Percentiles rank a stretch among this genome's conserved stretches.
These are phyloP conservation scores for Diabrotica balteata DNA, from an alignment of 2,888 invertebrate genomes.

Conservation along the genomic window DNA sequence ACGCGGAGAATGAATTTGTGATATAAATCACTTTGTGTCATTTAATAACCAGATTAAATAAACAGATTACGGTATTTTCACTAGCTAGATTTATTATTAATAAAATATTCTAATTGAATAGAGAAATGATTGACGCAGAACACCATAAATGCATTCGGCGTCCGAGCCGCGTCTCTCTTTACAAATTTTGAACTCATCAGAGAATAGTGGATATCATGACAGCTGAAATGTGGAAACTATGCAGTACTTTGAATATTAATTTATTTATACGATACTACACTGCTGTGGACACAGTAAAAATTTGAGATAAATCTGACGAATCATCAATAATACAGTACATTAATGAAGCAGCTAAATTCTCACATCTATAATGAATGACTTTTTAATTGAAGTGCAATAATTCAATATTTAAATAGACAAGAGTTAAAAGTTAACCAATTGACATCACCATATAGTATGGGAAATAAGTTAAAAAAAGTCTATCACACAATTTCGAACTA, in stretches of 20 bases:
- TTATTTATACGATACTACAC: conserved; percentile 6
- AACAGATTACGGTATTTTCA: not conserved
- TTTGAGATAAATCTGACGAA: not conserved
- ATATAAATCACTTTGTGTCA: no score
- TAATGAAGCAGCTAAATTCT: no score
- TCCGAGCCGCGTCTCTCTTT: not conserved
- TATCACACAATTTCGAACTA: no score
- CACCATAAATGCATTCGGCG: conserved; percentile 8
- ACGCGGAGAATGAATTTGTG: no score
- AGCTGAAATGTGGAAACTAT: conserved; percentile 19
- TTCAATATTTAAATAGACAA: no score
- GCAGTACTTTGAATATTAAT: conserved; percentile 14
- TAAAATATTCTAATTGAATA: conserved; percentile 1
- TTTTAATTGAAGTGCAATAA: no score
- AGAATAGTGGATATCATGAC: conserved; percentile 17
- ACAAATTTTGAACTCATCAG: conserved; percentile 20
- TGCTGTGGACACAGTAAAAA: not conserved
- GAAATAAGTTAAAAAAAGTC: no score
- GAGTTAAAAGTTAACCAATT: no score
- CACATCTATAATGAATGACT: no score
- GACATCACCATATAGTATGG: no score
- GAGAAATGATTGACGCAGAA: conserved; percentile 3
- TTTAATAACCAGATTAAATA: not conserved
- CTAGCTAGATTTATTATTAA: not conserved
- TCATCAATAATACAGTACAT: no score